Conservation (phyloP, 2,888 invertebrate genomes). For the Eristalis tenax region DNA sequence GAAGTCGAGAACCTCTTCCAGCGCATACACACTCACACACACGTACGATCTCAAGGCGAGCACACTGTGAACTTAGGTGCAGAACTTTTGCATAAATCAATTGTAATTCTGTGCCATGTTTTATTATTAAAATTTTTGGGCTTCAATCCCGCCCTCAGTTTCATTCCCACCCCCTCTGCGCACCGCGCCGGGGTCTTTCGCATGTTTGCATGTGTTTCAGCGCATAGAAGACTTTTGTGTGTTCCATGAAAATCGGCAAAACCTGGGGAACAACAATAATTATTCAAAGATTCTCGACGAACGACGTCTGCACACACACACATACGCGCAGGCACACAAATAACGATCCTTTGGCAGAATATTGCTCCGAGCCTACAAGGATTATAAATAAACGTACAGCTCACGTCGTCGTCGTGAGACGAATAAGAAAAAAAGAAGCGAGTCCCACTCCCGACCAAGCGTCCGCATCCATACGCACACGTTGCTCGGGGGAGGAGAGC, state of each 20-base stretch:
- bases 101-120: constrained; percentile 72
- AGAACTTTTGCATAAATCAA: constrained; percentile 72
- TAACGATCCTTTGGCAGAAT: constrained; percentile 66
- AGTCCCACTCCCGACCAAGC: constrained; percentile 5
- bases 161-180: not conserved
- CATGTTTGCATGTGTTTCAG: not conserved
- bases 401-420: constrained; percentile 10
- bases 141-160: constrained; percentile 58
- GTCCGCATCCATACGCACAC: constrained; percentile 14
- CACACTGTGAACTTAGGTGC: constrained; percentile 62
- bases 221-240: constrained; percentile 5
- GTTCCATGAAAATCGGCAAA: constrained; percentile 18
- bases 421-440: constrained; percentile 24
- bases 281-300: constrained; percentile 62
- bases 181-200: too few species aligned
- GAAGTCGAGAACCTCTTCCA: constrained; percentile 26
- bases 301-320: not conserved
- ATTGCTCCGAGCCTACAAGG: constrained; percentile 70
- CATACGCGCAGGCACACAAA: constrained; percentile 47
- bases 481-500: constrained; percentile 3
- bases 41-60: constrained; percentile 12
- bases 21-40: not conserved
- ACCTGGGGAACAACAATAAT: constrained; percentile 63
- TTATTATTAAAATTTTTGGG: constrained; percentile 71
- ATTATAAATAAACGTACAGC: constrained; percentile 50